Percentiles rank a stretch among this genome's conserved stretches.
phyloP scores from a whole-genome alignment of 1,140 invertebrate genomes.

The Brachionus rotundiformis region DNA sequence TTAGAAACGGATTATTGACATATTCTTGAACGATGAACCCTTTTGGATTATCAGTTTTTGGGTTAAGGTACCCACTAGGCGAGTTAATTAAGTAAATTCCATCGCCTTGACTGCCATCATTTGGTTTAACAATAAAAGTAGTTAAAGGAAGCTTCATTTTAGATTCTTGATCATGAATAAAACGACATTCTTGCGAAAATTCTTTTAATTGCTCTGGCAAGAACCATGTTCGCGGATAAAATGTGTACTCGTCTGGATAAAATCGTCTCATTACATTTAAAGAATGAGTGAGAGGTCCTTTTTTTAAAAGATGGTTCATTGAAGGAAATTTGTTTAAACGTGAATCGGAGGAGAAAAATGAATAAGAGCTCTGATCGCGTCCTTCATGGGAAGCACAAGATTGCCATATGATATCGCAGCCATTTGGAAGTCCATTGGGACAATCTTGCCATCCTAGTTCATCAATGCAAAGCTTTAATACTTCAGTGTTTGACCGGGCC shows the following conservation, averaged over 20 bases:
- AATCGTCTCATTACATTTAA: conserved; percentile 64
- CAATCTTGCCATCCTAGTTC: conserved; percentile 58
- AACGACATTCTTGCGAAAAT: conserved; percentile 57
- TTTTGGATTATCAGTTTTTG: conserved; percentile 46
- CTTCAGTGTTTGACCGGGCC: conserved; percentile 59
- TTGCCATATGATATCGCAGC: conserved; percentile 52
- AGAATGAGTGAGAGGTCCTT: conserved; percentile 64
- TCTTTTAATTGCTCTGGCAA: conserved; percentile 65
- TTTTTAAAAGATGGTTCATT: conserved; percentile 65
- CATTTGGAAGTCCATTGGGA: conserved; percentile 16
- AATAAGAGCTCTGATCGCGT: neutral
- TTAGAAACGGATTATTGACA: conserved; percentile 63
- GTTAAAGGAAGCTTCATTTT: conserved; percentile 54
- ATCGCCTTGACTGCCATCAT: conserved; percentile 66
- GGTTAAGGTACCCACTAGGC: conserved; percentile 58
- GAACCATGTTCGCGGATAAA: conserved; percentile 67
- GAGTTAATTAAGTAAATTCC: conserved; percentile 66
- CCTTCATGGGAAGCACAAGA: conserved; percentile 46
- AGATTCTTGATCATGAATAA: conserved; percentile 50
- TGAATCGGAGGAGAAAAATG: neutral
- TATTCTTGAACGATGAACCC: conserved; percentile 64
- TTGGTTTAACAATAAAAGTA: conserved; percentile 67
- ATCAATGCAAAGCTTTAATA: conserved; percentile 57
- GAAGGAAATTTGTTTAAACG: conserved; percentile 40
- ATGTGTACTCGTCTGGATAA: conserved; percentile 65